Base-by-base conservation (phyloP, 2,888 invertebrate species). In the Xestia c-nigrum region DNA sequence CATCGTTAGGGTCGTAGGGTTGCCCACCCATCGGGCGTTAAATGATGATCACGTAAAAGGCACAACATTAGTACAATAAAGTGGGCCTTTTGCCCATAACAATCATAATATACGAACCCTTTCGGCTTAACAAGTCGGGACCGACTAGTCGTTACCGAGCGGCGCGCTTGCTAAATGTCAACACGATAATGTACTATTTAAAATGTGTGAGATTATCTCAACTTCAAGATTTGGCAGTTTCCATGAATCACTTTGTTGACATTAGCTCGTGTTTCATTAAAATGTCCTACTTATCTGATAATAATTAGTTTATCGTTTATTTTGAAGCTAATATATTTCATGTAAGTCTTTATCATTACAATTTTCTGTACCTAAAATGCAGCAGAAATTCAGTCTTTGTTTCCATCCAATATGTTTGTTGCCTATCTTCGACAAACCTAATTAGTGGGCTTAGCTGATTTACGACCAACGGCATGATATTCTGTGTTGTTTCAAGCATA, bases 81-180 rank as follows among this genome's bases (percentile, higher is more conserved):
- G 91, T 93, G 92, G 90, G 92, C 94, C 93, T 94, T 94, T 94
- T 91, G 91, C 92, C 90, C 92, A 92, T 94, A 94, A 94, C 94
- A 93, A 95, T 94, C 93, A 94, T 95, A 94, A 94, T 93, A 91
- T 94, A 92, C 90, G 92, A 92, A 94, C 94, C 94, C 94, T 94
- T 94, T 93, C 86, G 88, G 85, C 88, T 88, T 84, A 81, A 85
- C 85, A 84, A 85, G 80, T 84, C 79, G 90, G 91, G 92, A 31
- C 85, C 89, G 87, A 88, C 91, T 87, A 91, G 89, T 90, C 90
- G 91, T 90, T 91, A 91, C 91, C 88, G 88, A 88, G 89, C 87
- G 76, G 83, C 86, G 86, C 84, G 89, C 88, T 90, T 83, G 85
- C 85, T 87, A 91, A 92, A 91, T 91, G 91, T 92, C 92, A 92